These are phyloP conservation scores for Idaea aversata DNA, from an alignment of 2,888 invertebrate genomes.

Conservation along the genomic window DNA sequence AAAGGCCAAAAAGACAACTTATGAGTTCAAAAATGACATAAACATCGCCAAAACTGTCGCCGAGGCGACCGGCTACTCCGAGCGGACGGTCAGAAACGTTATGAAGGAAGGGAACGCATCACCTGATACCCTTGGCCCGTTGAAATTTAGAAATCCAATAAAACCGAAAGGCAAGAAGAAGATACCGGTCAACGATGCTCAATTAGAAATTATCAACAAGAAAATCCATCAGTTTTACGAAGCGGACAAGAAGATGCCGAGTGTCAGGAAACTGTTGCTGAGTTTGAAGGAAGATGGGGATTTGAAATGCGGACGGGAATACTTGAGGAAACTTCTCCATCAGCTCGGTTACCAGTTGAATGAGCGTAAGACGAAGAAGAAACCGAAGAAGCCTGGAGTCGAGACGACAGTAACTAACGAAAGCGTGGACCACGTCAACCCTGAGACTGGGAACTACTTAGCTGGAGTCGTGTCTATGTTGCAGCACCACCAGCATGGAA, in stretches of 20 bases:
- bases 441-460: not conserved
- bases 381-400: not conserved
- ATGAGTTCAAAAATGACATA: conserved; percentile 19
- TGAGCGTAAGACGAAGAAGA: not conserved
- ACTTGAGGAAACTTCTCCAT: conserved; percentile 1
- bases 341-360: not conserved
- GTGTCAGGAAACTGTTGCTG: conserved; percentile 6
- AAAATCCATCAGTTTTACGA: conserved; percentile 4
- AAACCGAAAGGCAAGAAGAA: not conserved
- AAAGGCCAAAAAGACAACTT: conserved; percentile 14
- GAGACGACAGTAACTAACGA: not conserved
- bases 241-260: conserved; percentile 5
- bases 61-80: conserved; percentile 13
- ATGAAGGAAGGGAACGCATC: not conserved
- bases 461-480: not conserved
- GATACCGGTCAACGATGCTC: not conserved
- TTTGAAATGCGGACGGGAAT: conserved; percentile 8
- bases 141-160: conserved; percentile 4
- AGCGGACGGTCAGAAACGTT: conserved; percentile 8
- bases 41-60: conserved; percentile 16
- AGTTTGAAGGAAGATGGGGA: conserved; percentile 12
- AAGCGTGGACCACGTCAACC: not conserved
- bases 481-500: not conserved
- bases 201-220: conserved; percentile 1
- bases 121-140: not conserved